These are phyloP conservation scores for Melanotaenia nigrans DNA, from an alignment of 2,797 vertebrate species.

Conservation along the genomic window DNA sequence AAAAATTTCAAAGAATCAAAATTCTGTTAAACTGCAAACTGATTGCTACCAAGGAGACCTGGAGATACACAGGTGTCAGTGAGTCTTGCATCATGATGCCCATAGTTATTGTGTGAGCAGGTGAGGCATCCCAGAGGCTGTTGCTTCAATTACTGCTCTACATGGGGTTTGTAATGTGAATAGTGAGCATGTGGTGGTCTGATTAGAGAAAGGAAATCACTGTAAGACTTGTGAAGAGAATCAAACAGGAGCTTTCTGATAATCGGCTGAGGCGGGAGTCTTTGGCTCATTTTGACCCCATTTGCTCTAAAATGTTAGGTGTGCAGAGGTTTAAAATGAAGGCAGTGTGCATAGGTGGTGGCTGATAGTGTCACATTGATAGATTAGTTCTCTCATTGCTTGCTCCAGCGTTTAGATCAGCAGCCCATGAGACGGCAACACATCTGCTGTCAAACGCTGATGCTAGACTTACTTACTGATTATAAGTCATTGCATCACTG, in stretches of 20 bases:
- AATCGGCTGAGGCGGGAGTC: constrained; percentile 13
- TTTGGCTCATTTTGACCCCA: constrained; percentile 16
- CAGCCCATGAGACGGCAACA: constrained; percentile 69
- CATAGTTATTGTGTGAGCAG: constrained; percentile 53
- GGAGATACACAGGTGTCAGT: neutral
- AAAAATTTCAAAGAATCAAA: neutral
- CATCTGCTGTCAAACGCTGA: constrained; percentile 73
- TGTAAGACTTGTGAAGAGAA: constrained; percentile 48
- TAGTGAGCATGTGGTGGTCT: constrained; percentile 62
- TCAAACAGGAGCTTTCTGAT: neutral
- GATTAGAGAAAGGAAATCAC: constrained; percentile 63
- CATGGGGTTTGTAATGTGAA: constrained; percentile 61
- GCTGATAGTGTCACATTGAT: constrained; percentile 75
- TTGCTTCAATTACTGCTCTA: constrained; percentile 21
- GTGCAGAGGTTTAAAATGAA: constrained; percentile 34
- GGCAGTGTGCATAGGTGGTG: constrained; percentile 32
- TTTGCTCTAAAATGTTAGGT: constrained; percentile 17
- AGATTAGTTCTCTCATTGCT: constrained; percentile 76
- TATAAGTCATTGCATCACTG: constrained; percentile 73
- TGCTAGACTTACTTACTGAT: constrained; percentile 70
- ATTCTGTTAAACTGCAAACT: no score
- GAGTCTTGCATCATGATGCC: neutral
- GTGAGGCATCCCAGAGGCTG: constrained; percentile 36
- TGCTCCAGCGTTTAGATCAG: constrained; percentile 75
- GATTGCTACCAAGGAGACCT: neutral